phyloP scores from a whole-genome alignment of 2,797 vertebrate genomes.

The Vultur gryphus region DNA sequence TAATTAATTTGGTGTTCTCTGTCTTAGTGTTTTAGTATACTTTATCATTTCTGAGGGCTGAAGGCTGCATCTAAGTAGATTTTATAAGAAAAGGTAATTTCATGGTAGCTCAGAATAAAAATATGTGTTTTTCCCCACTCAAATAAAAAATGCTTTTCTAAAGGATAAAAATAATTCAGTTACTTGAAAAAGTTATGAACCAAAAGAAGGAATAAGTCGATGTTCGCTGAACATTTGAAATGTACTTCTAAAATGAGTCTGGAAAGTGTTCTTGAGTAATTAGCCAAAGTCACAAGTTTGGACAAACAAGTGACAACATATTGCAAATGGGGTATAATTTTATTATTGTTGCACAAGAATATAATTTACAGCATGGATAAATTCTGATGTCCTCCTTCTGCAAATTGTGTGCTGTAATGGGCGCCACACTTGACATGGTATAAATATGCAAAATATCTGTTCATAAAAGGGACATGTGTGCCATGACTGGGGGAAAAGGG shows the following conservation, averaged over 20 bases:
- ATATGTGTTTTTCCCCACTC: not conserved
- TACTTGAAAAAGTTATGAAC: not conserved
- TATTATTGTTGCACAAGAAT: not conserved
- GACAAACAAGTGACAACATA: not conserved
- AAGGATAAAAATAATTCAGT: not conserved
- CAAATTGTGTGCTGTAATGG: not conserved
- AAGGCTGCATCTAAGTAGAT: not conserved
- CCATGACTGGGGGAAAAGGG: not conserved
- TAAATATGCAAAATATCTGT: not conserved
- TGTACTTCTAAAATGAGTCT: not conserved
- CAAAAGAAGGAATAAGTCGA: not conserved
- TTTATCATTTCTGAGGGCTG: not conserved
- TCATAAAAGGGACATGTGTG: accelerated
- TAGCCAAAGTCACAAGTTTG: not conserved
- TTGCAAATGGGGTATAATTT: not conserved
- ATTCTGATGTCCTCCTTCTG: not conserved
- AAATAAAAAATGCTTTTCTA: not conserved
- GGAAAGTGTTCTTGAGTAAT: not conserved
- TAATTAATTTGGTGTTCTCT: not conserved
- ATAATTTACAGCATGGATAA: not conserved
- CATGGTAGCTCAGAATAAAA: not conserved
- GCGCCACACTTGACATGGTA: too few relatives aligned
- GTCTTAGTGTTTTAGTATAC: not conserved
- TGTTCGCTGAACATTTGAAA: not conserved
- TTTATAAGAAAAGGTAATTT: not conserved